phyloP scores from a whole-genome alignment of 2,888 invertebrate species.

The Eupithecia centaureata region DNA sequence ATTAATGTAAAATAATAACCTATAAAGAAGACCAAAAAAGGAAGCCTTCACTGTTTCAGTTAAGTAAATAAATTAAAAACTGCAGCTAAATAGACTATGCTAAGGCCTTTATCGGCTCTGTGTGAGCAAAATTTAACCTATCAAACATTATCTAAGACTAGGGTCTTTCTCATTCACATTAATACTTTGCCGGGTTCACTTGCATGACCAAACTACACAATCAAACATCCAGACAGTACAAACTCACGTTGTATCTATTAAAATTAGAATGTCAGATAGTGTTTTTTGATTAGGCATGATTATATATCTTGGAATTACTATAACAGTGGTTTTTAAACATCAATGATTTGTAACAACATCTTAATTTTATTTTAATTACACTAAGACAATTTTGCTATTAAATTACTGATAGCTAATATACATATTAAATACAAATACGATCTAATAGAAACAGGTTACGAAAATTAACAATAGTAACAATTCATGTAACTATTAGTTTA shows the following conservation, averaged over 20 bases:
- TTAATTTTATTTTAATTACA: slow-evolving; percentile 26
- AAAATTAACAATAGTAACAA: not conserved
- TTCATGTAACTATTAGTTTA: not conserved
- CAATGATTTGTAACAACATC: slow-evolving; percentile 46
- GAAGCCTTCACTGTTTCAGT: slow-evolving; percentile 34
- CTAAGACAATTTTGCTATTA: slow-evolving; percentile 34
- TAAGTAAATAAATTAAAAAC: slow-evolving; percentile 37
- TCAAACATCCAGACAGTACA: slow-evolving; percentile 6
- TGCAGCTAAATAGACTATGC: slow-evolving; percentile 35
- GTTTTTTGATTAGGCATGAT: slow-evolving; percentile 11
- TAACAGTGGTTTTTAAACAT: slow-evolving; percentile 59
- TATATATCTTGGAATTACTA: slow-evolving; percentile 60
- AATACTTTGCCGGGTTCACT: slow-evolving; percentile 56
- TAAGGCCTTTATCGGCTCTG: slow-evolving; percentile 53
- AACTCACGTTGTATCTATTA: not conserved
- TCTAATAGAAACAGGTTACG: slow-evolving; percentile 17
- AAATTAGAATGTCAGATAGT: not conserved
- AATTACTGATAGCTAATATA: slow-evolving; percentile 27
- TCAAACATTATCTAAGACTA: slow-evolving; percentile 77
- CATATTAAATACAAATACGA: slow-evolving; percentile 16
- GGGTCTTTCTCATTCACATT: slow-evolving; percentile 68
- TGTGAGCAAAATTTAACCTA: slow-evolving; percentile 71
- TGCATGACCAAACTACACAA: slow-evolving; percentile 15
- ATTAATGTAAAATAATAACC: slow-evolving; percentile 6
- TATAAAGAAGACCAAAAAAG: slow-evolving; percentile 14